These are phyloP conservation scores for Tursiops truncatus DNA, from an alignment of 2,113 vertebrate genomes.

Conservation along the genomic window DNA sequence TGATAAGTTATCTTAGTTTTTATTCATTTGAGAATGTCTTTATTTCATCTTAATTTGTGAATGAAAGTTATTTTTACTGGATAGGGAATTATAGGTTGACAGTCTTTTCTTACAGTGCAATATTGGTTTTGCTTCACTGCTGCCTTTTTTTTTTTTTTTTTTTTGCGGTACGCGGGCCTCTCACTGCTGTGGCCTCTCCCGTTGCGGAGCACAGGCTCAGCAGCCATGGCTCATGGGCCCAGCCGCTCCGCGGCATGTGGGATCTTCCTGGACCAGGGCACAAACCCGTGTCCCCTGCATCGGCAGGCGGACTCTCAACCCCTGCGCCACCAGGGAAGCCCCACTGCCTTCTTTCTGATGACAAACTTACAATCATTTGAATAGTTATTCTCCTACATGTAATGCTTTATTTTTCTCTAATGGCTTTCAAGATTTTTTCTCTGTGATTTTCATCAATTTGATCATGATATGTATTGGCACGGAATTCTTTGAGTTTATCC, in stretches of 20 bases:
- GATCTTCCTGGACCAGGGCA: too few species aligned
- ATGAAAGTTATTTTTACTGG: background rate
- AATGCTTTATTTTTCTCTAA: background rate
- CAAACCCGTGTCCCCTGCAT: too few species aligned
- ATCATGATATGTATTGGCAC: background rate
- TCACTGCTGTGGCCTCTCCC: too few species aligned
- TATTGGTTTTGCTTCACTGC: background rate
- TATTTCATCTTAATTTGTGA: background rate
- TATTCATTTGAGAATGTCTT: background rate
- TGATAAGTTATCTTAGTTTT: background rate
- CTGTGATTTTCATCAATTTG: background rate
- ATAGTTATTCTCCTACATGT: background rate
- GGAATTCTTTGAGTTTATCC: background rate
- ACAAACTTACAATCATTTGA: background rate
- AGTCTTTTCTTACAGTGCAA: background rate
- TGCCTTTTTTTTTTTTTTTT: too few species aligned
- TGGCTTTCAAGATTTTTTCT: background rate
- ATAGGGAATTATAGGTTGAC: background rate
- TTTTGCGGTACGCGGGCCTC: too few species aligned
- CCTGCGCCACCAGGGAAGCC: too few species aligned
- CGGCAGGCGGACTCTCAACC: too few species aligned
- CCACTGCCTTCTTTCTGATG: background rate
- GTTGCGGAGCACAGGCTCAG: too few species aligned
- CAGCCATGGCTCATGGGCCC: too few species aligned
- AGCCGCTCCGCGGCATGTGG: too few species aligned